Conservation (phyloP, 2,113 vertebrate genomes). For the Plecturocebus donacophilus region DNA sequence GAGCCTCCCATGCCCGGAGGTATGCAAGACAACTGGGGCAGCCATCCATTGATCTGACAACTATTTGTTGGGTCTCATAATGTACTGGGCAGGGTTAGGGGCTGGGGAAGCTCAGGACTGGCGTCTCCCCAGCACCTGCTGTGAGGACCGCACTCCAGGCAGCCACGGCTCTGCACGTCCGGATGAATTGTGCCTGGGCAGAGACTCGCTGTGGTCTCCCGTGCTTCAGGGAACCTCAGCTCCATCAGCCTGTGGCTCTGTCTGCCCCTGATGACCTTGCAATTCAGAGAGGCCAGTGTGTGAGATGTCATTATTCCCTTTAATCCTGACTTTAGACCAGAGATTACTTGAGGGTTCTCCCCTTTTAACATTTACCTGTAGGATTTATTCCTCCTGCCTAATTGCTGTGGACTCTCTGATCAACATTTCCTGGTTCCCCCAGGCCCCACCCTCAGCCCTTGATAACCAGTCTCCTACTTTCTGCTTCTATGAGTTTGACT, state of each 20-base stretch:
- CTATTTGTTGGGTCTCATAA: background rate
- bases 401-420: background rate
- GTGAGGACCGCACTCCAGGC: background rate
- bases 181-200: too few relatives aligned
- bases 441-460: background rate
- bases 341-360: background rate
- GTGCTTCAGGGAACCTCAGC: background rate
- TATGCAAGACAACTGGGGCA: background rate
- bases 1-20: background rate
- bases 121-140: background rate
- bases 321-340: background rate
- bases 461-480: background rate
- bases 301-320: background rate
- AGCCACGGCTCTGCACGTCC: background rate
- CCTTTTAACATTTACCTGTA: background rate
- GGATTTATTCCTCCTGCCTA: background rate
- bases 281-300: background rate
- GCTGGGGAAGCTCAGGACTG: background rate
- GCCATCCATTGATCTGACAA: background rate
- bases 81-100: background rate
- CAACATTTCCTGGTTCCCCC: background rate
- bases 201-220: accelerated
- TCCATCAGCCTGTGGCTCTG: background rate
- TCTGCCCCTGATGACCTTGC: background rate
- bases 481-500: background rate